Percentiles rank a stretch among this genome's conserved stretches.
Evolutionary conservation across 2,888 invertebrate species (phyloP).

Genomic region (Tricholauxania praeusta): DNA sequence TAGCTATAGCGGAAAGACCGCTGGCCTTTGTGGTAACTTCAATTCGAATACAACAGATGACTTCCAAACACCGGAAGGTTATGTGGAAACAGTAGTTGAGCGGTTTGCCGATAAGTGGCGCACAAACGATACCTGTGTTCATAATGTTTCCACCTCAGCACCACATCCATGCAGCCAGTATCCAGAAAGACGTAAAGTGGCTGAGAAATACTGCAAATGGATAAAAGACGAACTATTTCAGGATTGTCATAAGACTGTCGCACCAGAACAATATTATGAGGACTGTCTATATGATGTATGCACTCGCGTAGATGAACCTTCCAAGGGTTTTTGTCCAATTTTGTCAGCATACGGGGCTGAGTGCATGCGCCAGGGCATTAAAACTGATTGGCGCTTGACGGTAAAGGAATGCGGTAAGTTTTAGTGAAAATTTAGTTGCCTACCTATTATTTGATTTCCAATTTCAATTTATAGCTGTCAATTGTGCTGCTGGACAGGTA

Average conservation of each 20-base stretch:
- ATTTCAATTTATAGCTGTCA: slow-evolving; percentile 72
- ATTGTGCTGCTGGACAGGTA: no score
- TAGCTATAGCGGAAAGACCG: slow-evolving; percentile 75
- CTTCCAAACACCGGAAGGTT: slow-evolving; percentile 87
- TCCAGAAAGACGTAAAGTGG: slow-evolving; percentile 77
- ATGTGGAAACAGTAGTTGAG: slow-evolving; percentile 82
- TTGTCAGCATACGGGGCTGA: slow-evolving; percentile 73
- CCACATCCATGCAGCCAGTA: slow-evolving; percentile 80
- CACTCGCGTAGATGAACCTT: slow-evolving; percentile 75
- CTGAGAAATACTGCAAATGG: slow-evolving; percentile 77
- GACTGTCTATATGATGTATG: slow-evolving; percentile 91
- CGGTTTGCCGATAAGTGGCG: slow-evolving; percentile 94
- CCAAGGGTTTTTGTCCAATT: slow-evolving; percentile 52
- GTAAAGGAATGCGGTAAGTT: slow-evolving; percentile 80
- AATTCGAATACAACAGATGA: slow-evolving; percentile 90
- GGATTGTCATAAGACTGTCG: slow-evolving; percentile 87
- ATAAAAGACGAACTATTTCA: slow-evolving; percentile 63
- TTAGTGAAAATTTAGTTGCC: neutral
- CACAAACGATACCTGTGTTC: slow-evolving; percentile 81
- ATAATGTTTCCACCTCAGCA: slow-evolving; percentile 70
- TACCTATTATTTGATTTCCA: neutral
- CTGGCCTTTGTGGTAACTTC: slow-evolving; percentile 93
- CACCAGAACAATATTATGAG: slow-evolving; percentile 82
- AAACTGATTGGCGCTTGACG: slow-evolving; percentile 82
- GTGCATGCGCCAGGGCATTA: slow-evolving; percentile 79